phyloP scores from a whole-genome alignment of 2,113 vertebrate genomes.

The Mus pahari region DNA sequence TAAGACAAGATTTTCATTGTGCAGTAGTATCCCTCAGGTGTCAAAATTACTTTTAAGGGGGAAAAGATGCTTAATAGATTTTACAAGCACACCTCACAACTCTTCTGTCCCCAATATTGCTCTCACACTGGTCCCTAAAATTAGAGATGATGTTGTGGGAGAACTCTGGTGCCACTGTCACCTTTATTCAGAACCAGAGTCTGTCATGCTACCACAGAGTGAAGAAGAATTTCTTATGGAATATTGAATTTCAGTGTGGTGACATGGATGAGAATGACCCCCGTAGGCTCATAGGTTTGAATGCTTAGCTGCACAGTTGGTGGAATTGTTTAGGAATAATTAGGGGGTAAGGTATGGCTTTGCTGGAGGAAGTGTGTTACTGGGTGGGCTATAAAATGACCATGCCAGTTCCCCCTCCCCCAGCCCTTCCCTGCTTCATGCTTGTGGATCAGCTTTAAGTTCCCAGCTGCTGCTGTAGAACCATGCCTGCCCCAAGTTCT shows the following conservation, averaged over 20 bases:
- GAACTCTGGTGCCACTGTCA: not conserved
- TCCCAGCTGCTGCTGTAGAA: not conserved
- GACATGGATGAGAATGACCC: not conserved
- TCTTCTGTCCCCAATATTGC: not conserved
- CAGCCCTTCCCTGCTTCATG: not conserved
- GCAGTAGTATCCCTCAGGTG: not conserved
- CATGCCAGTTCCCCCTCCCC: not conserved
- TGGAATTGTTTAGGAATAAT: not conserved
- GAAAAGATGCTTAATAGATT: not conserved
- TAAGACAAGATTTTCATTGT: conserved; percentile 35
- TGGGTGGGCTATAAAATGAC: not conserved
- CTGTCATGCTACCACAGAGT: not conserved
- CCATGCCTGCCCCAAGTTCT: too few species aligned
- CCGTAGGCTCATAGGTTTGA: not conserved
- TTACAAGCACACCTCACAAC: not conserved
- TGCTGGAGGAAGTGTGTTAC: not conserved
- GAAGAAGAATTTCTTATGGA: not conserved
- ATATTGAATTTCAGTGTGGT: not conserved
- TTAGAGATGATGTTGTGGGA: not conserved
- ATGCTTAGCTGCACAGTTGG: not conserved
- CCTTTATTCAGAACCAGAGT: not conserved
- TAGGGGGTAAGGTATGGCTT: not conserved
- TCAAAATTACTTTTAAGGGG: not conserved
- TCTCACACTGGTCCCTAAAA: not conserved
- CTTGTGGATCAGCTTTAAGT: not conserved